A percentile compares a stretch with the other conserved stretches of the same genome.
Conservation (phyloP, 92 coral and sea anemone species). For the Meandrina meandrites region DNA sequence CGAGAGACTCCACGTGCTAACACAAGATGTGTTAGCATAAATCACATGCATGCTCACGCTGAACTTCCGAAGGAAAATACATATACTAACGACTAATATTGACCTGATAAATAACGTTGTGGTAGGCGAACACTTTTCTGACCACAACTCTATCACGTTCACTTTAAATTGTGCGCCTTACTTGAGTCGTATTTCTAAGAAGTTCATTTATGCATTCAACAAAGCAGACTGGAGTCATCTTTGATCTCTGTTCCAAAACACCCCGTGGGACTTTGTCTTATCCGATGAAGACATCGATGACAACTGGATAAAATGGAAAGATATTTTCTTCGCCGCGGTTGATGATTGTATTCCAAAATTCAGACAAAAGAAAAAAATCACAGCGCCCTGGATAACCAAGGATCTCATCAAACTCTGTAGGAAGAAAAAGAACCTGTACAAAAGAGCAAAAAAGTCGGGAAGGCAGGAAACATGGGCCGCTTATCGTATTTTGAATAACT, state of each 20-base stretch:
- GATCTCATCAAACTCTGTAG: slow-evolving; percentile 50
- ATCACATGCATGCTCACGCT: too few species aligned
- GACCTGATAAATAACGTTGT: slow-evolving; percentile 21
- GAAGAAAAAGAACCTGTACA: slow-evolving; percentile 36
- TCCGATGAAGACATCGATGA: slow-evolving; percentile 33
- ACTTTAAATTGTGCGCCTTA: slow-evolving; percentile 1
- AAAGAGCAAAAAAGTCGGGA: slow-evolving; percentile 38
- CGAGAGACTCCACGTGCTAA: too few species aligned
- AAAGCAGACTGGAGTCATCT: too few species aligned
- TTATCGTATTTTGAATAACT: too few species aligned
- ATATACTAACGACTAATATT: slow-evolving; percentile 22
- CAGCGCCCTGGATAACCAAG: slow-evolving; percentile 51
- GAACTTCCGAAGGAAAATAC: too few species aligned
- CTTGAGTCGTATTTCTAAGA: slow-evolving; percentile 10
- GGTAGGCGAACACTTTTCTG: slow-evolving; percentile 58
- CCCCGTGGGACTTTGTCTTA: slow-evolving; percentile 47
- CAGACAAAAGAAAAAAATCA: slow-evolving; percentile 25
- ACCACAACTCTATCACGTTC: slow-evolving; percentile 47
- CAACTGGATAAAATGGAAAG: slow-evolving; percentile 51
- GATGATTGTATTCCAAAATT: slow-evolving; percentile 58
- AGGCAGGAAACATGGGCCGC: too few species aligned
- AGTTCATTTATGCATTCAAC: too few species aligned
- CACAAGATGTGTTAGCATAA: too few species aligned
- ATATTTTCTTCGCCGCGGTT: slow-evolving; percentile 48
- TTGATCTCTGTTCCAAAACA: too few species aligned